These are phyloP conservation scores for Drosophila arawakana DNA, from an alignment of 1,140 invertebrate species.

Conservation along the genomic window DNA sequence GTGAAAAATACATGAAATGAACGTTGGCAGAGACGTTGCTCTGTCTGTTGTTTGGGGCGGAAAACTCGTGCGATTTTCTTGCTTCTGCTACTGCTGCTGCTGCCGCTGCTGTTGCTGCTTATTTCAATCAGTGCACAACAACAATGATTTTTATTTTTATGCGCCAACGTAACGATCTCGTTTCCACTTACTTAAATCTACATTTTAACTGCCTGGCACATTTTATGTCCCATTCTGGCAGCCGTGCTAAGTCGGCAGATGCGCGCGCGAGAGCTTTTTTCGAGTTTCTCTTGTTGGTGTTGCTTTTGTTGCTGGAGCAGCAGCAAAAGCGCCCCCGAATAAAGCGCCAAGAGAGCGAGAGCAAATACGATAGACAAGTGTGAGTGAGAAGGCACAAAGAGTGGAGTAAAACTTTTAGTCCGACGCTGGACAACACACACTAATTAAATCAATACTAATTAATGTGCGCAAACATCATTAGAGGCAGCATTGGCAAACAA, in stretches of 20 bases:
- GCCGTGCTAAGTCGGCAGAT: conserved; percentile 59
- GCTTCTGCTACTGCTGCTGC: conserved; percentile 29
- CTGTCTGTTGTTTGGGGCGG: conserved; percentile 22
- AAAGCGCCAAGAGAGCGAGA: conserved; percentile 45
- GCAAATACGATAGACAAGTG: conserved; percentile 1
- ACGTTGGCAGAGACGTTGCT: conserved; percentile 24
- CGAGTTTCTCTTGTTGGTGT: conserved; percentile 20
- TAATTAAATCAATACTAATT: conserved; percentile 80
- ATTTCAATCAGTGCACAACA: conserved; percentile 84
- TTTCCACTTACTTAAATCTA: conserved; percentile 85
- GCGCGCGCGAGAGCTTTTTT: conserved; percentile 66
- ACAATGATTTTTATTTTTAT: conserved; percentile 85
- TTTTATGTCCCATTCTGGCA: conserved; percentile 84
- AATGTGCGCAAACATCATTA: conserved; percentile 59
- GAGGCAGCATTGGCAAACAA: conserved; percentile 35
- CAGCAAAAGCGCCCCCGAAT: conserved; percentile 44
- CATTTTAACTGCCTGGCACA: conserved; percentile 84
- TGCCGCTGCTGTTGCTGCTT: conserved; percentile 48
- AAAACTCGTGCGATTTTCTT: conserved; percentile 46
- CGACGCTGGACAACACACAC: conserved; percentile 36
- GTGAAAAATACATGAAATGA: conserved; percentile 60
- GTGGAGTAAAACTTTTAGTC: conserved; percentile 25
- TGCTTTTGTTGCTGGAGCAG: conserved; percentile 18
- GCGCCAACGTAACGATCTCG: conserved; percentile 84
- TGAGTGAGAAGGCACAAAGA: conserved; percentile 14